These are phyloP conservation scores for Maniola jurtina DNA, from an alignment of 1,140 invertebrate species.

Conservation along the genomic window DNA sequence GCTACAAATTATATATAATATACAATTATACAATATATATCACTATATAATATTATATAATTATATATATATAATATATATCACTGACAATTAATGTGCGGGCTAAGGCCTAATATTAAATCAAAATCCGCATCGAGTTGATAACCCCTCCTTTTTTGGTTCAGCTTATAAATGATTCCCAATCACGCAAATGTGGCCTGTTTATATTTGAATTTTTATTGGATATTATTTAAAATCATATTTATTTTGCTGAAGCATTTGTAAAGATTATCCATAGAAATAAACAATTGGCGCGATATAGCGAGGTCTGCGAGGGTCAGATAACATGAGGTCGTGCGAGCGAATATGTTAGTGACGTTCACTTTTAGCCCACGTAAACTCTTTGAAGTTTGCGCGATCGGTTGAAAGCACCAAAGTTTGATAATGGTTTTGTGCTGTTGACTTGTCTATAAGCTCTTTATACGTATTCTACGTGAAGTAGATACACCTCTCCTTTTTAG, in stretches of 20 bases:
- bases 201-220: conserved; percentile 28
- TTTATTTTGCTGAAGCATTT: conserved; percentile 48
- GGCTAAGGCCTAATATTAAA: too few relatives aligned
- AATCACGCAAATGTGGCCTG: conserved; percentile 14
- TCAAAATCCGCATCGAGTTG: too few relatives aligned
- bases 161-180: background rate
- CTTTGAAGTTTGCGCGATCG: conserved; percentile 16
- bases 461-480: too few relatives aligned
- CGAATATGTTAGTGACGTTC: conserved; percentile 65
- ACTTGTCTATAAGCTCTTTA: background rate
- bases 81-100: too few relatives aligned
- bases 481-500: too few relatives aligned
- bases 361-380: conserved; percentile 48
- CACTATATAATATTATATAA: too few relatives aligned
- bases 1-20: too few relatives aligned
- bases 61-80: too few relatives aligned
- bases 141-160: too few relatives aligned
- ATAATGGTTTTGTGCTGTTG: background rate
- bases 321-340: conserved; percentile 54
- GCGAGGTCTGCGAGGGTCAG: conserved; percentile 41
- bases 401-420: conserved; percentile 12
- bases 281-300: conserved; percentile 59
- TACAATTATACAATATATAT: too few relatives aligned
- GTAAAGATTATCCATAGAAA: conserved; percentile 65
- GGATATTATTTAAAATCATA: conserved; percentile 35